Conservation (phyloP, 2,888 invertebrate species). For the Lasioglossum zephyrum region DNA sequence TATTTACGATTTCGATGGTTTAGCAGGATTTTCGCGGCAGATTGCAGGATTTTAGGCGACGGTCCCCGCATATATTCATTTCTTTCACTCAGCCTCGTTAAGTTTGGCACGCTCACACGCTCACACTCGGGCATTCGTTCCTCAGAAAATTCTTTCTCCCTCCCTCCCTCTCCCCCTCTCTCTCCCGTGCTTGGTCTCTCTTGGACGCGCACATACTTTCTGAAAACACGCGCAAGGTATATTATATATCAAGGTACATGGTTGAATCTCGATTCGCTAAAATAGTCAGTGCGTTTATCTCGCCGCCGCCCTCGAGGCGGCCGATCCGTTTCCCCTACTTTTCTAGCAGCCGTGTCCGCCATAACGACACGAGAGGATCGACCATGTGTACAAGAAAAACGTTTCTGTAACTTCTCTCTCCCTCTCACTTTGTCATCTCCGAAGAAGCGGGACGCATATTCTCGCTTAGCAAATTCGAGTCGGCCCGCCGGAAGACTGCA, state of each 20-base stretch:
- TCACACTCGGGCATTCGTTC: constrained; percentile 12
- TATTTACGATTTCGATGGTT: not conserved
- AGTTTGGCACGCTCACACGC: constrained; percentile 56
- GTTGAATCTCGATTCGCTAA: constrained; percentile 75
- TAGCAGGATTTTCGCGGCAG: not conserved
- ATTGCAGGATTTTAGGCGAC: not conserved
- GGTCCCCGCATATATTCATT: constrained; percentile 25
- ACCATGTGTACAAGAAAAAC: not conserved
- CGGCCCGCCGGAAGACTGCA: not conserved
- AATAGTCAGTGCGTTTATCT: constrained; percentile 78
- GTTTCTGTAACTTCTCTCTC: constrained; percentile 24
- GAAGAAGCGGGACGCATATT: not conserved
- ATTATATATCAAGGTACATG: constrained; percentile 74
- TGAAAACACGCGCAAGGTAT: constrained; percentile 58
- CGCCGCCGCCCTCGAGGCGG: constrained; percentile 21
- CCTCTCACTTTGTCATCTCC: not conserved
- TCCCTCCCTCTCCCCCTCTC: constrained; percentile 1
- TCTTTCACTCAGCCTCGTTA: constrained; percentile 33
- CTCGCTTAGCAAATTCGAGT: not conserved
- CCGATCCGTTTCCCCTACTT: constrained; percentile 40
- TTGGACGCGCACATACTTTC: constrained; percentile 32
- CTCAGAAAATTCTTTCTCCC: not conserved
- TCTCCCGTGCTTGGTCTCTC: constrained; percentile 4
- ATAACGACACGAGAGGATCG: not conserved
- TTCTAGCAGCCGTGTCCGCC: constrained; percentile 3